Evolutionary conservation across 2,888 invertebrate genomes (phyloP).

Genomic region (Lepidocyrtinus sp.): DNA sequence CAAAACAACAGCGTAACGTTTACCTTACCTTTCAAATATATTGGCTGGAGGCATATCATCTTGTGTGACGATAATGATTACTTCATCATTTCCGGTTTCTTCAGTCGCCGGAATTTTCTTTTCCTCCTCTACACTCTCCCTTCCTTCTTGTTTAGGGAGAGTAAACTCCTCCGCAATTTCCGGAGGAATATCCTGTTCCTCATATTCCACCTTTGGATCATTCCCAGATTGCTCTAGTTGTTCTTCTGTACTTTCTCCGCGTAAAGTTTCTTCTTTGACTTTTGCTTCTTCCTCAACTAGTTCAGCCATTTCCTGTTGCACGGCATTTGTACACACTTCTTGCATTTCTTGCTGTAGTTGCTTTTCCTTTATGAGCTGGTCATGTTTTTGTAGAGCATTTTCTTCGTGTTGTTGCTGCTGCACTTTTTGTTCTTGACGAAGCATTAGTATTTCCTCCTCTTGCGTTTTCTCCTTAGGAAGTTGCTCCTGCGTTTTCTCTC

Average conservation of each 20-base stretch:
- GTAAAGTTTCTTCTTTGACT: background rate
- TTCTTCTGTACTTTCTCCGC: background rate
- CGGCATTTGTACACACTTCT: no score
- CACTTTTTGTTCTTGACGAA: constrained; percentile 14
- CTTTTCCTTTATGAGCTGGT: background rate
- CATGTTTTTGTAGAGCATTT: background rate
- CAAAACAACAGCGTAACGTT: no score
- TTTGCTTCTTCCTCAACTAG: background rate
- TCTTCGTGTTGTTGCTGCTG: constrained; percentile 16
- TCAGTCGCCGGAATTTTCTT: constrained; percentile 34
- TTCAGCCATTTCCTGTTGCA: background rate
- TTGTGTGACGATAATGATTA: constrained; percentile 47
- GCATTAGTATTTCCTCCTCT: background rate
- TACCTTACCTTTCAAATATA: constrained; percentile 51
- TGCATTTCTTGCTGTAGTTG: background rate
- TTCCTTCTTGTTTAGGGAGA: no score
- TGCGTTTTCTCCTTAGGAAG: background rate
- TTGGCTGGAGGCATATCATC: constrained; percentile 58
- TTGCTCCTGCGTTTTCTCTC: constrained; percentile 7
- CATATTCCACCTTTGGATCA: no score
- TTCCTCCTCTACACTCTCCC: constrained; percentile 20
- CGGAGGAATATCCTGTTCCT: no score
- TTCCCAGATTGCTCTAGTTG: background rate
- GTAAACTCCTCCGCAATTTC: no score
- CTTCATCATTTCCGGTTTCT: constrained; percentile 47